Conservation (phyloP, 1,140 invertebrate species). For the Anadara kagoshimensis region DNA sequence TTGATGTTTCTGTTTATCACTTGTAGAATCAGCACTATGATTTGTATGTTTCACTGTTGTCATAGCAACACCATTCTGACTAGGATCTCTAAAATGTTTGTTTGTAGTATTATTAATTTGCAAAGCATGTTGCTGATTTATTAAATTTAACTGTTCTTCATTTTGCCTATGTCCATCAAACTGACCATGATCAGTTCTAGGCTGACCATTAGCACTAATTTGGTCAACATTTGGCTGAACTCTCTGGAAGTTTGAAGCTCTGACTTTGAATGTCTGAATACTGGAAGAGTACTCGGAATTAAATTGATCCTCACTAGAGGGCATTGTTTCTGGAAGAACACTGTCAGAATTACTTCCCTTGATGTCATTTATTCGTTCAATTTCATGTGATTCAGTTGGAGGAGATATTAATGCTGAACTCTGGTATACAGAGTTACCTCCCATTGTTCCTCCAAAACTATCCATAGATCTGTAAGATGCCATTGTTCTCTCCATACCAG, state of each 20-base stretch:
- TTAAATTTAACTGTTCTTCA: too few relatives aligned
- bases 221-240: too few relatives aligned
- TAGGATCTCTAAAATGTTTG: neutral
- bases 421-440: conserved; percentile 29
- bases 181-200: too few relatives aligned
- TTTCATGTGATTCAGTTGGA: neutral
- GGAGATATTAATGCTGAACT: conserved; percentile 24
- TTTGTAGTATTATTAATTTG: neutral
- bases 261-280: too few relatives aligned
- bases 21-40: too few relatives aligned
- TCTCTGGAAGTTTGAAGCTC: too few relatives aligned
- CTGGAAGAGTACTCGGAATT: neutral
- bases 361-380: neutral
- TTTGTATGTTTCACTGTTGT: too few relatives aligned
- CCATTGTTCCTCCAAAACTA: conserved; percentile 15
- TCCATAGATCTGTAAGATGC: conserved; percentile 34
- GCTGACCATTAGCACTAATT: too few relatives aligned
- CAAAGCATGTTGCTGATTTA: too few relatives aligned
- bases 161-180: too few relatives aligned
- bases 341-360: neutral
- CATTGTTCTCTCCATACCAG: conserved; percentile 54
- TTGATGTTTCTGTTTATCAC: too few relatives aligned
- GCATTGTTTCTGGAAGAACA: conserved; percentile 5
- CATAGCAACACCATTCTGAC: neutral
- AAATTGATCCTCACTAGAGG: neutral